Evolutionary conservation across 2,888 invertebrate genomes (phyloP).

Genomic region (Stramonita haemastoma): DNA sequence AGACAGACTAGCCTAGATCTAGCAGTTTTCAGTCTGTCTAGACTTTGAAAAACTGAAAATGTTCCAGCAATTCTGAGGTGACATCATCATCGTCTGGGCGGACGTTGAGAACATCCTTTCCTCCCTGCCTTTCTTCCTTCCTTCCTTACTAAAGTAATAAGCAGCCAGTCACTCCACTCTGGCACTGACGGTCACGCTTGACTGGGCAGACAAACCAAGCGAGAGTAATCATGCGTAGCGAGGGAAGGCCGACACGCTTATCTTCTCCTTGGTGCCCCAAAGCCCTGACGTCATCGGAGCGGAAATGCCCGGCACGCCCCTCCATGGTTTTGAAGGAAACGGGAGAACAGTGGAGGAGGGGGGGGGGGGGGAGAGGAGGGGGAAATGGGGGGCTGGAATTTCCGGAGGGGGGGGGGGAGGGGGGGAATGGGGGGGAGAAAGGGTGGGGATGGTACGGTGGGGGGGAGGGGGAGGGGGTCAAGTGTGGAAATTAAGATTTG

Average conservation of each 20-base stretch:
- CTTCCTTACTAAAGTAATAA: background rate
- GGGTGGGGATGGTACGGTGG: background rate
- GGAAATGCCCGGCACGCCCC: background rate
- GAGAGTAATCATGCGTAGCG: background rate
- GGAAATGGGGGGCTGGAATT: background rate
- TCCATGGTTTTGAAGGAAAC: background rate
- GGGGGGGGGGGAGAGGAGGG: background rate
- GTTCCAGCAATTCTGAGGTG: too few species aligned
- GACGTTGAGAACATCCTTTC: too few species aligned
- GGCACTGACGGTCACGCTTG: background rate
- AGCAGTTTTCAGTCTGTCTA: too few species aligned
- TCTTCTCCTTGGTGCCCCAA: background rate
- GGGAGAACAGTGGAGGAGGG: background rate
- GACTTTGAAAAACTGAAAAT: too few species aligned
- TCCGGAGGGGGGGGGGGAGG: background rate
- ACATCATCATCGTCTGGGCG: too few species aligned
- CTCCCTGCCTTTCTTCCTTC: background rate
- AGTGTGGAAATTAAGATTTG: too few species aligned
- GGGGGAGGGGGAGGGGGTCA: too few species aligned
- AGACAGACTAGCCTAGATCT: too few species aligned
- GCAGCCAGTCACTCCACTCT: too few species aligned
- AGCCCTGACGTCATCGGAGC: background rate
- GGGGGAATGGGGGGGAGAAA: background rate
- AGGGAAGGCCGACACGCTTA: constrained; percentile 19
- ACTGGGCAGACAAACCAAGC: background rate